A percentile compares a stretch with the other conserved stretches of the same genome.
Conservation (phyloP, 2,113 vertebrate genomes). For the Xyrauchen texanus region DNA sequence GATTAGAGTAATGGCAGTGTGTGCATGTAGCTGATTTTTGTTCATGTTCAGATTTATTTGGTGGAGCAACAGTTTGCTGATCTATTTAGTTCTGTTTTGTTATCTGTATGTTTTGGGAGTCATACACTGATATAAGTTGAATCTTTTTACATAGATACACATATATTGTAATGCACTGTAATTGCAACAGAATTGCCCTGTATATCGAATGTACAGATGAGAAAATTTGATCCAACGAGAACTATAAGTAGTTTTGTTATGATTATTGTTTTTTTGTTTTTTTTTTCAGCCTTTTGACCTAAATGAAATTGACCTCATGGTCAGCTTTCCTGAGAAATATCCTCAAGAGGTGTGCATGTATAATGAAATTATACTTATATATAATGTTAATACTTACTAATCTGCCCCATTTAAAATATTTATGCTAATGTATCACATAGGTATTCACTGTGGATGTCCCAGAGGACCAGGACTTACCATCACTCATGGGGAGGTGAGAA, state of each 20-base stretch:
- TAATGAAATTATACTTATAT: conserved; percentile 1
- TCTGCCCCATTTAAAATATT: not conserved
- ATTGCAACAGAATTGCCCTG: no score
- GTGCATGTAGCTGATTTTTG: no score
- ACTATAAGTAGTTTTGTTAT: not conserved
- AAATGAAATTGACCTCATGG: conserved; percentile 78
- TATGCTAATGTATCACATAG: conserved; percentile 61
- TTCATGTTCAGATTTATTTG: no score
- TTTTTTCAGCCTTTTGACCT: conserved; percentile 78
- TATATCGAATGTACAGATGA: no score
- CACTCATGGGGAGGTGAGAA: conserved; percentile 76
- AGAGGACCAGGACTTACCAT: conserved; percentile 76
- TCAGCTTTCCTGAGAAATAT: conserved; percentile 80
- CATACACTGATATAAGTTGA: no score
- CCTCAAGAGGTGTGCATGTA: conserved; percentile 73
- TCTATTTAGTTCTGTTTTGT: no score
- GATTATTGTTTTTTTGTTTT: conserved; percentile 34
- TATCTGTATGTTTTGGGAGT: no score
- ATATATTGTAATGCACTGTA: no score
- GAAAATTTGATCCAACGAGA: no score
- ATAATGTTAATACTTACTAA: not conserved
- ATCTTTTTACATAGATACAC: no score
- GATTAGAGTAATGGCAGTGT: no score
- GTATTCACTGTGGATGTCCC: conserved; percentile 78
- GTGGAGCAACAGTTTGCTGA: no score